Evolutionary conservation across 2,888 invertebrate genomes (phyloP), one percentile per base, ranked within the genome.

Genomic region (Dynastes grantii): DNA sequence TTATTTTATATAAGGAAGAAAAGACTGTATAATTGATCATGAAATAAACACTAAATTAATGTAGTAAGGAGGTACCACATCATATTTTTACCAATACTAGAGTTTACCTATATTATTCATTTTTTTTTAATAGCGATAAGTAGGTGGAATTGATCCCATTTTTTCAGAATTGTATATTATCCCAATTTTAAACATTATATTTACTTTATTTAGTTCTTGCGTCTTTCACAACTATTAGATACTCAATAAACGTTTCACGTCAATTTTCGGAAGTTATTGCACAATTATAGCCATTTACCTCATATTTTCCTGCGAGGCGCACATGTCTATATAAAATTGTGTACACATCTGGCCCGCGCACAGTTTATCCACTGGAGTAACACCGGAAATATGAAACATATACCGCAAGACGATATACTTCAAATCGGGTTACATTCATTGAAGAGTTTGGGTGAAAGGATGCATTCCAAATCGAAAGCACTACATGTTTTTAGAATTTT

Each of bases 371-470:
- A 2, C 8, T 8, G 45, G 45, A 45, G 2, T 8, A 8, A 2
- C 45, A 8, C 2, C 45, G 45, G 32, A 2, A 16, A 4, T 16
- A 75, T 75, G 73, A 37, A 61, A 58, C 73, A 75, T 45, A 75
- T 75, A 45, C 65, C 78, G 65, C n/a, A 73, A 67, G 53, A 65
- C 29, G 78, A 78, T 49, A 75, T 78, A 45, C 65, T 78, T 8
- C 64, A 73, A 13, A 65, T 78, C 27, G 78, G 78, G 13, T 55
- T 73, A 55, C 67, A 55, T 67, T 40, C 75, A 32, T 58, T 73
- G 55, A 71, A 73, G 29, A 64, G 55, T 45, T 53, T 78, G 9
- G 78, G 78, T 1, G 78, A 78, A 75, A 16, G 27, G 13, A 75
- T 67, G 37, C 55, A 78, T 29, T 73, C 49, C 22, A 67, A 6